phyloP scores from a whole-genome alignment of 2,888 invertebrate genomes.

The Chrysina gloriosa region DNA sequence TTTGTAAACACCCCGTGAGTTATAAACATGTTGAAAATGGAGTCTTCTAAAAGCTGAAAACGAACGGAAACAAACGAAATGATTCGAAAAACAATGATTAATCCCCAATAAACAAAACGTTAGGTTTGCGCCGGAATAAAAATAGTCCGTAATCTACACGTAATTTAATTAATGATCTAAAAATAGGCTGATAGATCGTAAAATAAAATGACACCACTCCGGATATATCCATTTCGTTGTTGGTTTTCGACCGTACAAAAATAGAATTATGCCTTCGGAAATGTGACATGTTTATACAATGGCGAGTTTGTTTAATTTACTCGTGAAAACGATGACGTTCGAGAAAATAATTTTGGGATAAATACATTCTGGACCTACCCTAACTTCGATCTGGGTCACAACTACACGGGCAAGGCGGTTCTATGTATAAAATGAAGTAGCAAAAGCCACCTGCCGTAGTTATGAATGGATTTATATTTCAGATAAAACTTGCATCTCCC shows the following conservation, averaged over 20 bases:
- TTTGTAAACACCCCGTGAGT: no score
- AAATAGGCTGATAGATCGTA: neutral
- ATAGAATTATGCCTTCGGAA: constrained; percentile 24
- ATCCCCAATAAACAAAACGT: neutral
- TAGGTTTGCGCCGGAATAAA: neutral
- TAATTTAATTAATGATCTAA: neutral
- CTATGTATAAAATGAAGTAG: constrained; percentile 52
- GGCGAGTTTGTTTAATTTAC: constrained; percentile 44
- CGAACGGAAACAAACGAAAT: no score
- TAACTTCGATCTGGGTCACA: constrained; percentile 52
- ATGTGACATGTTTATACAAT: constrained; percentile 33
- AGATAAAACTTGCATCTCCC: constrained; percentile 50
- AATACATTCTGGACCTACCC: constrained; percentile 52
- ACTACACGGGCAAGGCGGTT: constrained; percentile 46
- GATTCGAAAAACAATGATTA: neutral
- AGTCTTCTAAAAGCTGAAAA: no score
- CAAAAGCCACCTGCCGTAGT: constrained; percentile 52
- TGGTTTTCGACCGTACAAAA: constrained; percentile 9
- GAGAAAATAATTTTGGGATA: constrained; percentile 51
- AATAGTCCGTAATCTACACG: neutral
- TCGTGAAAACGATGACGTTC: constrained; percentile 43
- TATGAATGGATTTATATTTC: constrained; percentile 53
- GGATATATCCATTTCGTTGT: neutral
- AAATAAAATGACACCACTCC: neutral
- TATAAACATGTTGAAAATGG: no score